These are phyloP conservation scores for Elmis aenea DNA, from an alignment of 2,888 invertebrate genomes.

Conservation along the genomic window DNA sequence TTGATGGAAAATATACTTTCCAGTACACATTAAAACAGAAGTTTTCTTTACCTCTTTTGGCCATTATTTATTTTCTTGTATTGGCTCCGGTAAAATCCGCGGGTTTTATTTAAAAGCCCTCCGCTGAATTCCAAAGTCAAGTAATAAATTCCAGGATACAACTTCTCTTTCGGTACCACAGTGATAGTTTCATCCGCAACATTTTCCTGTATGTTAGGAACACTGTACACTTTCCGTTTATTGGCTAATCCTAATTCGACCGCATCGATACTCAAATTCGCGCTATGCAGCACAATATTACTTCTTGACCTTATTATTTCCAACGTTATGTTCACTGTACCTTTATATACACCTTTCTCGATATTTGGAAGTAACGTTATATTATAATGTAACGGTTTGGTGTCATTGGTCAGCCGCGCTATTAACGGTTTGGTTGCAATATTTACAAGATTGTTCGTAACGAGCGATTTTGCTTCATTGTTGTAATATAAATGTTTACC, in stretches of 20 bases:
- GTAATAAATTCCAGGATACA: slow-evolving; percentile 48
- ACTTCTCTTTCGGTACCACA: slow-evolving; percentile 30
- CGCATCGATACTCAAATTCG: slow-evolving; percentile 33
- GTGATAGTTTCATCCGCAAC: slow-evolving; percentile 32
- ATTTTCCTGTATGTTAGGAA: slow-evolving; percentile 34
- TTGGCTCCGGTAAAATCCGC: slow-evolving; percentile 68
- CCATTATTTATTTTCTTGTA: slow-evolving; percentile 46
- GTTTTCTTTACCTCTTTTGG: slow-evolving; percentile 41
- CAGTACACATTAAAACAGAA: no score
- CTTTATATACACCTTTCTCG: slow-evolving; percentile 53
- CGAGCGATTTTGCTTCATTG: neutral
- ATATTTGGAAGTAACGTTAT: slow-evolving; percentile 61
- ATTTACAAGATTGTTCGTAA: neutral
- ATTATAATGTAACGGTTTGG: slow-evolving; percentile 60
- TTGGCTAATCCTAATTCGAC: slow-evolving; percentile 27
- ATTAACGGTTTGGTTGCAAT: slow-evolving; percentile 1
- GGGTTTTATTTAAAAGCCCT: slow-evolving; percentile 57
- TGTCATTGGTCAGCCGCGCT: slow-evolving; percentile 52
- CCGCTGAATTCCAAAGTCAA: slow-evolving; percentile 61
- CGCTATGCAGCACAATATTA: slow-evolving; percentile 35
- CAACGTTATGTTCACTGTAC: slow-evolving; percentile 47
- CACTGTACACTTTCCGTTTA: slow-evolving; percentile 20
- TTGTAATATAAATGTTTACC: slow-evolving; percentile 31
- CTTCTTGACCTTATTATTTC: slow-evolving; percentile 24
- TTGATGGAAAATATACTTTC: no score